Conservation (phyloP, 2,888 invertebrate genomes). For the Dioctria rufipes region DNA sequence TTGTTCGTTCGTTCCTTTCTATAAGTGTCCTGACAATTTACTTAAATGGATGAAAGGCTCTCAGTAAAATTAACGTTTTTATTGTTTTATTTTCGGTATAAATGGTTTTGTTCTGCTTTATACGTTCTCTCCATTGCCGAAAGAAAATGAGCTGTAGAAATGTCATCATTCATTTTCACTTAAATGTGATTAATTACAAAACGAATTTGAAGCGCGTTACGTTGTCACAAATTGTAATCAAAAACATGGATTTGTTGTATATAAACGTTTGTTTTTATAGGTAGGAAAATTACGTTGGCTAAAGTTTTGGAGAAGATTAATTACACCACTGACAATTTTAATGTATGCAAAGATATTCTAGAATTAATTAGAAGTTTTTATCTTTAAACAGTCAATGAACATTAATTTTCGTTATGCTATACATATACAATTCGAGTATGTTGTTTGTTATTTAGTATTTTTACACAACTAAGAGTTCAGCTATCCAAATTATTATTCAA, state of each 20-base stretch:
- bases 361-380: background rate
- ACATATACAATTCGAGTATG: too few species aligned
- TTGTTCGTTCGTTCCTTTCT: background rate
- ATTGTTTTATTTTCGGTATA: background rate
- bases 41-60: conserved; percentile 22
- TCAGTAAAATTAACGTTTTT: conserved; percentile 17
- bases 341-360: background rate
- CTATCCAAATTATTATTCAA: too few species aligned
- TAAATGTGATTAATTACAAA: conserved; percentile 15
- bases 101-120: background rate
- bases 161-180: conserved; percentile 2
- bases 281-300: background rate
- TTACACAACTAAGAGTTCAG: too few species aligned
- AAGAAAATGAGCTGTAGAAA: background rate
- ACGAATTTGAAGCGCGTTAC: background rate
- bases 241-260: conserved; percentile 1
- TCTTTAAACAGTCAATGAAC: background rate
- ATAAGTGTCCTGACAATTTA: conserved; percentile 21
- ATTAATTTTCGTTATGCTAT: too few species aligned
- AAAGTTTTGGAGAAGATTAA: background rate
- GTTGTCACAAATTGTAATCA: background rate
- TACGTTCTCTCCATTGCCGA: background rate
- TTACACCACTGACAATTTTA: background rate
- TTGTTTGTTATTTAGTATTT: too few species aligned
- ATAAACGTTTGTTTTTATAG: background rate